Percentiles rank a stretch among this genome's conserved stretches.
These are phyloP conservation scores for Rhinogobio ventralis DNA, from an alignment of 2,797 vertebrate species.

Conservation along the genomic window DNA sequence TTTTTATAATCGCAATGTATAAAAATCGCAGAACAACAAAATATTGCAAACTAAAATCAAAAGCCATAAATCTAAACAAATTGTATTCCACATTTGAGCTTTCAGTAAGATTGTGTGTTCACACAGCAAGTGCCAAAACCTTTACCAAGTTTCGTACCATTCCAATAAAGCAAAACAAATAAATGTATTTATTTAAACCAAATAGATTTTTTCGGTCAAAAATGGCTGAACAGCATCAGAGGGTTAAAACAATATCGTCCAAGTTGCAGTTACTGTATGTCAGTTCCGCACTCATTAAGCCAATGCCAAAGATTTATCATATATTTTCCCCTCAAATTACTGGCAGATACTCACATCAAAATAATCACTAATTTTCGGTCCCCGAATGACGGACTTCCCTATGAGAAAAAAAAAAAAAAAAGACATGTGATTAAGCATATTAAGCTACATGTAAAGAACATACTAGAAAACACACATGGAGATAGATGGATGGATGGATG, in stretches of 20 bases:
- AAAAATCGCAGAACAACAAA: too few relatives aligned
- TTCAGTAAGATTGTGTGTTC: background rate
- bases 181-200: too few relatives aligned
- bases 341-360: slow-evolving; percentile 89
- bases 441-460: slow-evolving; percentile 1
- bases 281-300: background rate
- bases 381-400: slow-evolving; percentile 93
- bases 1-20: too few relatives aligned
- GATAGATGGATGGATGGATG: too few relatives aligned
- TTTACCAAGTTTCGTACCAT: background rate
- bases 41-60: too few relatives aligned
- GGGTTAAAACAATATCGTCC: background rate
- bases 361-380: slow-evolving; percentile 99
- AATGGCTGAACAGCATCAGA: background rate
- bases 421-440: background rate
- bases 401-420: slow-evolving; percentile 59
- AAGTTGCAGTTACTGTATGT: background rate
- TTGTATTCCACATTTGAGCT: too few relatives aligned
- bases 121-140: background rate
- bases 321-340: slow-evolving; percentile 26
- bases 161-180: background rate
- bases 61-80: too few relatives aligned
- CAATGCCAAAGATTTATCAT: slow-evolving; percentile 10
- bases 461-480: background rate
- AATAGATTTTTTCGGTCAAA: background rate